These are phyloP conservation scores for Drosophila paracracens DNA, from an alignment of 2,888 invertebrate genomes.

Conservation along the genomic window DNA sequence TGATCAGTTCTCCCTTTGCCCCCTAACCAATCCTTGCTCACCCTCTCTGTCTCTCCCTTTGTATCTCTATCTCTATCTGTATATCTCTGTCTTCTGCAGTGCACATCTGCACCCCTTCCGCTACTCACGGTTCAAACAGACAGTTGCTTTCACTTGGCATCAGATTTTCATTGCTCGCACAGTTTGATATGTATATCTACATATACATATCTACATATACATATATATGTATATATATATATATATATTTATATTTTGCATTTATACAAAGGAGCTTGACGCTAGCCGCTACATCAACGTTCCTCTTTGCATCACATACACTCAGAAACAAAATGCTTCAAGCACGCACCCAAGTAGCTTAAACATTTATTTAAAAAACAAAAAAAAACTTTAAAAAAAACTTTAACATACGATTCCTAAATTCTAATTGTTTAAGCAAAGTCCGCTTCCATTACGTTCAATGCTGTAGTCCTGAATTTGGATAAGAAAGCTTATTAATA, in stretches of 20 bases:
- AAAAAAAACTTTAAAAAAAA: neutral
- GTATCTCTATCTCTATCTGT: neutral
- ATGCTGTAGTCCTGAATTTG: neutral
- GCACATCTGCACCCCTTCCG: neutral
- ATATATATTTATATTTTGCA: slow-evolving; percentile 58
- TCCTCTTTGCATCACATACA: slow-evolving; percentile 1
- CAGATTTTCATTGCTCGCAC: slow-evolving; percentile 55
- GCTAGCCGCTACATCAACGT: neutral
- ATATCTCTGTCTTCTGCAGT: neutral
- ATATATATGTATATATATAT: neutral
- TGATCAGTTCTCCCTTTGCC: neutral
- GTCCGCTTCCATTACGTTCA: neutral
- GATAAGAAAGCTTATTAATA: neutral
- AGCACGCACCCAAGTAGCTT: neutral
- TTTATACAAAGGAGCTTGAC: slow-evolving; percentile 63
- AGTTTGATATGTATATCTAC: slow-evolving; percentile 39
- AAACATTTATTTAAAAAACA: neutral
- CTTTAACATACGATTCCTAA: neutral
- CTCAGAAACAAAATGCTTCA: neutral
- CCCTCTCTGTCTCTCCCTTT: neutral
- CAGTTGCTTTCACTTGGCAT: slow-evolving; percentile 53
- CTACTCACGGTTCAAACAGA: slow-evolving; percentile 28
- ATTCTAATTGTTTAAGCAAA: neutral
- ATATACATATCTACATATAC: neutral
- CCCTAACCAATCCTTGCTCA: neutral